Evolutionary conservation across 2,888 invertebrate genomes (phyloP).

Genomic region (Cremastinae sp.): DNA sequence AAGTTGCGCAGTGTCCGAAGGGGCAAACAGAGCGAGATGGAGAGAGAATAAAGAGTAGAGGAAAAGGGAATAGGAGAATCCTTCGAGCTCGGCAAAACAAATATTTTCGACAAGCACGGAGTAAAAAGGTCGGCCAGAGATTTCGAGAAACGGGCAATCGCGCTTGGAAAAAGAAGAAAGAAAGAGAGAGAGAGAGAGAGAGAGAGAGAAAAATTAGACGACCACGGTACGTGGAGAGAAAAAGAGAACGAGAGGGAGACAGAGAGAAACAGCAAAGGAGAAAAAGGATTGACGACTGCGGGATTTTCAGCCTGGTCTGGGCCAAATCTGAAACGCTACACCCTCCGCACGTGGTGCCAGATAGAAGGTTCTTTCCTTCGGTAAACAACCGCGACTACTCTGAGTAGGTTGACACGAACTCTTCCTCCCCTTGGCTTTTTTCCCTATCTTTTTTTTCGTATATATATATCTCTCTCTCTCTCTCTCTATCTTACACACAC

Average conservation of each 20-base stretch:
- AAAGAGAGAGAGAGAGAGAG: too few species aligned
- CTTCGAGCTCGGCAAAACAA: slow-evolving; percentile 28
- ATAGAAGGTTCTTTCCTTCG: slow-evolving; percentile 35
- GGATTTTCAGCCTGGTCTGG: slow-evolving; percentile 34
- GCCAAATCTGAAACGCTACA: slow-evolving; percentile 49
- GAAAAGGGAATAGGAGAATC: slow-evolving; percentile 29
- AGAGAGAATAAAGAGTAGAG: neutral
- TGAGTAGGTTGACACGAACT: slow-evolving; percentile 32
- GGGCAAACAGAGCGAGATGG: neutral
- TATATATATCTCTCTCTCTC: slow-evolving; percentile 10
- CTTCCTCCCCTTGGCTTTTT: too few species aligned
- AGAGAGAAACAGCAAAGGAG: neutral
- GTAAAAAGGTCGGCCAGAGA: slow-evolving; percentile 3
- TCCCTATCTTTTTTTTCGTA: slow-evolving; percentile 1
- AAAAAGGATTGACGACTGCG: slow-evolving; percentile 14
- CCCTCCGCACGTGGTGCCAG: slow-evolving; percentile 32
- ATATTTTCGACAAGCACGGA: slow-evolving; percentile 37
- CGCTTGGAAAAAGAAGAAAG: neutral
- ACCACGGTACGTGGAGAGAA: neutral
- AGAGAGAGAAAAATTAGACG: too few species aligned
- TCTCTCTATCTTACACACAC: too few species aligned
- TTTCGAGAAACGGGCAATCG: slow-evolving; percentile 8
- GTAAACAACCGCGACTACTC: slow-evolving; percentile 55
- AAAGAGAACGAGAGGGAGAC: neutral
- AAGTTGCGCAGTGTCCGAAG: neutral